Evolutionary conservation across 2,888 invertebrate species (phyloP).

Genomic region (Synanthedon andrenaeformis): DNA sequence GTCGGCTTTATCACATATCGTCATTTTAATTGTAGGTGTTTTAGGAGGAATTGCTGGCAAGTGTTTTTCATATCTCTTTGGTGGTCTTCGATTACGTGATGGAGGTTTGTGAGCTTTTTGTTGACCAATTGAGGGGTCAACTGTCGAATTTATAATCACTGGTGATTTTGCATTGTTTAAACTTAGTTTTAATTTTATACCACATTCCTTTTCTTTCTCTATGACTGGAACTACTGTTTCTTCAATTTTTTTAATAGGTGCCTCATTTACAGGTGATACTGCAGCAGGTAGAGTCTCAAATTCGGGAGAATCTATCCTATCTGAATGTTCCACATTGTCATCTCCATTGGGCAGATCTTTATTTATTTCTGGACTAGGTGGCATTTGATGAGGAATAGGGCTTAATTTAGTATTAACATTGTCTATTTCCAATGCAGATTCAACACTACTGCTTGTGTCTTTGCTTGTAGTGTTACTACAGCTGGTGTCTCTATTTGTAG

Average conservation of each 20-base stretch:
- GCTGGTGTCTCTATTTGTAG: slow-evolving; percentile 7
- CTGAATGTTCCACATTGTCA: slow-evolving; percentile 41
- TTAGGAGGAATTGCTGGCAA: slow-evolving; percentile 20
- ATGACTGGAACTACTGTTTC: slow-evolving; percentile 21
- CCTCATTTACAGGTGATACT: slow-evolving; percentile 15
- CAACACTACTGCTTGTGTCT: slow-evolving; percentile 33
- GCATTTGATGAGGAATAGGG: slow-evolving; percentile 20
- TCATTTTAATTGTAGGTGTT: slow-evolving; percentile 59
- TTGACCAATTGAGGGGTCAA: slow-evolving; percentile 57
- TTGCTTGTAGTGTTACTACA: slow-evolving; percentile 21
- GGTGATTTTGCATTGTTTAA: slow-evolving; percentile 62
- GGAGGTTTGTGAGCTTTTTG: slow-evolving; percentile 51
- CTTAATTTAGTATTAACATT: slow-evolving; percentile 30
- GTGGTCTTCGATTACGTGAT: slow-evolving; percentile 44
- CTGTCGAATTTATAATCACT: slow-evolving; percentile 62
- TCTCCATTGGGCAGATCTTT: slow-evolving; percentile 42
- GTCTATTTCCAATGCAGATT: slow-evolving; percentile 37
- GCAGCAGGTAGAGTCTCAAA: slow-evolving; percentile 19
- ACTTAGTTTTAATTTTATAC: slow-evolving; percentile 60
- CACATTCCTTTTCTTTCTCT: slow-evolving; percentile 50
- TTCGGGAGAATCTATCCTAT: slow-evolving; percentile 41
- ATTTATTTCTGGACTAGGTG: slow-evolving; percentile 18
- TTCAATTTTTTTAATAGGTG: slow-evolving; percentile 19
- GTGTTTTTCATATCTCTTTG: slow-evolving; percentile 55
- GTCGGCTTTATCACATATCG: slow-evolving; percentile 63